These are phyloP conservation scores for Thryonomys swinderianus DNA, from an alignment of 2,113 vertebrate species.

Conservation along the genomic window DNA sequence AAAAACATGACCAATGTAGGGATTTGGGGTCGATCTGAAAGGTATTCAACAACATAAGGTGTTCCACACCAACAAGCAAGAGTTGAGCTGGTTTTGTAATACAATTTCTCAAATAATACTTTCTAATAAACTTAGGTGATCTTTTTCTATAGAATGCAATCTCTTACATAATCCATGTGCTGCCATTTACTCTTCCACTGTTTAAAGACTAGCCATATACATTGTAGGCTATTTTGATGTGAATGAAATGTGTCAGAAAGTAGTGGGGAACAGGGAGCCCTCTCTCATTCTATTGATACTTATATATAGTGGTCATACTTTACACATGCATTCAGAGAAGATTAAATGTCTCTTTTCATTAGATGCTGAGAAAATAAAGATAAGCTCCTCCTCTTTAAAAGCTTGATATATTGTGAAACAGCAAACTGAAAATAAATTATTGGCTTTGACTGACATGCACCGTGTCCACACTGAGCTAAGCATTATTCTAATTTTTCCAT, in stretches of 20 bases:
- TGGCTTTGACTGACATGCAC: background rate
- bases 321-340: background rate
- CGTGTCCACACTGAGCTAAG: background rate
- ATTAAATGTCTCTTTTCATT: background rate
- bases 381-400: background rate
- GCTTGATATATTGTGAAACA: background rate
- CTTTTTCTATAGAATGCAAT: background rate
- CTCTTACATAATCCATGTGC: conserved; percentile 2
- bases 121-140: conserved; percentile 21
- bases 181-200: background rate
- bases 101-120: conserved; percentile 20
- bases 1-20: background rate
- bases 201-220: background rate
- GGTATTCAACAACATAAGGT: background rate
- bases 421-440: conserved; percentile 47
- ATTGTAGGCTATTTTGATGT: conserved; percentile 1
- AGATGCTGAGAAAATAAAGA: conserved; percentile 44
- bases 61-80: background rate
- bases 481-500: conserved; percentile 3
- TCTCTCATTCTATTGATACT: background rate
- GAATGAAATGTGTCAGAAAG: conserved; percentile 24
- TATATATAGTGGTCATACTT: background rate
- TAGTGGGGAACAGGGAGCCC: background rate
- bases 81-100: background rate
- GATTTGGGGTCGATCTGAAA: conserved; percentile 15